Percentiles rank a stretch among this genome's conserved stretches.
Evolutionary conservation across 2,888 invertebrate species (phyloP).

Genomic region (Theretra japonica): DNA sequence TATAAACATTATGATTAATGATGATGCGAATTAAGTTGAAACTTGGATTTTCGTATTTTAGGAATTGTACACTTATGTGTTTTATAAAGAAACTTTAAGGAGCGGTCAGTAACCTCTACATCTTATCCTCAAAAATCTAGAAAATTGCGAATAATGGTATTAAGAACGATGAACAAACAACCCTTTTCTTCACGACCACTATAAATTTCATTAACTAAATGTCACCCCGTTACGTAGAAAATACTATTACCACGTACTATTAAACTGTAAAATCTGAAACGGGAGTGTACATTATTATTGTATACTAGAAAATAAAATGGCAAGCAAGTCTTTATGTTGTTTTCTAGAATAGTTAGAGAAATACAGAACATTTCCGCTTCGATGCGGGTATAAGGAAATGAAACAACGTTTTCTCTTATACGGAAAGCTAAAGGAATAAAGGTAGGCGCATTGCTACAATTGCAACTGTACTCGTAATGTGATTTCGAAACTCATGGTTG

Average conservation of each 20-base stretch:
- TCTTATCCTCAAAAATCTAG: too few relatives aligned
- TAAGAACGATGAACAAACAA: too few relatives aligned
- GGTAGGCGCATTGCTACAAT: constrained; percentile 6
- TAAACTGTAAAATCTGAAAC: not conserved
- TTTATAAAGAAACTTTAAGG: too few relatives aligned
- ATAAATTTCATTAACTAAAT: not conserved
- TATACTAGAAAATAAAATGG: not conserved
- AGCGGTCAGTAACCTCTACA: too few relatives aligned
- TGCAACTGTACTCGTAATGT: not conserved
- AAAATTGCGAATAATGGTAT: too few relatives aligned
- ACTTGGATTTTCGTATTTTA: too few relatives aligned
- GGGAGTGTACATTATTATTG: constrained; percentile 12
- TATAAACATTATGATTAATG: too few relatives aligned
- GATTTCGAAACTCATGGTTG: constrained; percentile 1
- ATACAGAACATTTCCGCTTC: constrained; percentile 6
- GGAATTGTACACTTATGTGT: too few relatives aligned
- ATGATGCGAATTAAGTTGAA: too few relatives aligned
- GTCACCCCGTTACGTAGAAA: not conserved
- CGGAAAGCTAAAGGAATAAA: constrained; percentile 6
- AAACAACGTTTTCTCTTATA: not conserved
- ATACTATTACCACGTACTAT: not conserved
- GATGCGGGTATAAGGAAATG: constrained; percentile 3
- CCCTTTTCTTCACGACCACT: too few relatives aligned
- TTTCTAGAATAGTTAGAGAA: constrained; percentile 4
- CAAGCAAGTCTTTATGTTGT: not conserved